Evolutionary conservation across 2,888 invertebrate species (phyloP), one percentile per base, ranked within the genome.

Genomic region (Achlya flavicornis): DNA sequence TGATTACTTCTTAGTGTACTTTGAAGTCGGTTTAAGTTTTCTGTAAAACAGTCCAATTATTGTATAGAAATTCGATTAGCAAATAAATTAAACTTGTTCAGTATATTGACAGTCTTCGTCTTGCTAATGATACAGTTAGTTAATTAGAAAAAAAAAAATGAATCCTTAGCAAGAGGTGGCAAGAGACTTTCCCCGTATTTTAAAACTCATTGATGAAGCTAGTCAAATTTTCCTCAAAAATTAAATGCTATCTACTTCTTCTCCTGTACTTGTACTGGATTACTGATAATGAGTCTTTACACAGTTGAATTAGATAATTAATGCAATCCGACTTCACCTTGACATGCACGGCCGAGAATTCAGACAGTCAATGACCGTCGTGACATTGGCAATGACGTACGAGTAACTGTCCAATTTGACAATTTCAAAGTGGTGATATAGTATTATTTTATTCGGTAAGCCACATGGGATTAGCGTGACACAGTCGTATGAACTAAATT

Each of bases 321-420:
- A 82, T 79, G 79, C 81, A 80, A 77, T 69, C 70, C 69, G 74
- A 66, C 74, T 68, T 83, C 79, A 81, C 86, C 85, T 85, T 85
- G 85, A 86, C 85, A 85, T 75, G 73, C 72, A 72, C 74, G 26
- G 75, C 72, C 73, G 70, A 77, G 81, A 79, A 79, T 78, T 81
- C 83, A 87, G 87, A 87, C 88, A 69, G 87, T 80, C 78, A 85
- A 86, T 76, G 87, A 79, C 86, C 88, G 85, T 78, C 81, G 80
- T 78, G 76, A 75, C 81, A 80, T 80, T 84, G 82, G 76, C 79
- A 79, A 80, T 82, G 80, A 82, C 78, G 68, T 64, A 58, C 68
- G 65, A 63, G 65, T 69, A 70, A 61, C 48, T 46, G 62, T 43
- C 41, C 60, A 62, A 68, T 72, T 69, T 61, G 65, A 67, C 68